Evolutionary conservation across 2,113 vertebrate species (phyloP).

Genomic region (Cygnus buccinator): DNA sequence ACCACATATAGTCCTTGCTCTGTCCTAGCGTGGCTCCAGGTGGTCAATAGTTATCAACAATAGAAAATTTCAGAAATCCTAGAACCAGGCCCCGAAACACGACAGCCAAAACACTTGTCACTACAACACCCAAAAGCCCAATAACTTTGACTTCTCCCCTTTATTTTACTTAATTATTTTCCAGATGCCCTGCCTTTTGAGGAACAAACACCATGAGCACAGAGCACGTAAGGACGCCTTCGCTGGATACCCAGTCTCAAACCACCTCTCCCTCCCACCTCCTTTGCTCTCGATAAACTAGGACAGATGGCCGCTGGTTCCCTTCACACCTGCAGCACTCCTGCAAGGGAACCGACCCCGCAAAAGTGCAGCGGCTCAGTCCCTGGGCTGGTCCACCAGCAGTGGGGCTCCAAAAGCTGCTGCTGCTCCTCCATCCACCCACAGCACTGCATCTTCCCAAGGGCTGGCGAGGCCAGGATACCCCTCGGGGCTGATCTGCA

Average conservation of each 20-base stretch:
- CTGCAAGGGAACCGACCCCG: not conserved
- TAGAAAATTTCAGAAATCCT: not conserved
- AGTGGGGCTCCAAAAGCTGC: not conserved
- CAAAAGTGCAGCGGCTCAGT: not conserved
- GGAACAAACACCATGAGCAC: not conserved
- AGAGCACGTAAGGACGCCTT: not conserved
- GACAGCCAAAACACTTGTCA: not conserved
- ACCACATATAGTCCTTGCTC: not conserved
- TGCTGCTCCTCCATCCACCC: not conserved
- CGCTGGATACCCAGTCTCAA: not conserved
- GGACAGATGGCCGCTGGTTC: not conserved
- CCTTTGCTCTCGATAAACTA: not conserved
- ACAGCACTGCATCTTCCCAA: not conserved
- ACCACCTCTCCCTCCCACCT: not conserved
- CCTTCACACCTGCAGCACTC: not conserved
- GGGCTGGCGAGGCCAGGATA: not conserved
- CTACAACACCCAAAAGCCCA: rapidly evolving
- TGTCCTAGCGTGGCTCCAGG: not conserved
- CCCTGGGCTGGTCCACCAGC: not conserved
- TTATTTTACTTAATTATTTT: not conserved
- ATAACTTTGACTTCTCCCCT: not conserved
- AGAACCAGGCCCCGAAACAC: not conserved
- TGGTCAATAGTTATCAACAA: not conserved
- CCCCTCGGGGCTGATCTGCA: not conserved
- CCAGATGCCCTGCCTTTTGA: not conserved